These are phyloP conservation scores for Cranoglanis bouderius DNA, from an alignment of 2,113 vertebrate species.

Conservation along the genomic window DNA sequence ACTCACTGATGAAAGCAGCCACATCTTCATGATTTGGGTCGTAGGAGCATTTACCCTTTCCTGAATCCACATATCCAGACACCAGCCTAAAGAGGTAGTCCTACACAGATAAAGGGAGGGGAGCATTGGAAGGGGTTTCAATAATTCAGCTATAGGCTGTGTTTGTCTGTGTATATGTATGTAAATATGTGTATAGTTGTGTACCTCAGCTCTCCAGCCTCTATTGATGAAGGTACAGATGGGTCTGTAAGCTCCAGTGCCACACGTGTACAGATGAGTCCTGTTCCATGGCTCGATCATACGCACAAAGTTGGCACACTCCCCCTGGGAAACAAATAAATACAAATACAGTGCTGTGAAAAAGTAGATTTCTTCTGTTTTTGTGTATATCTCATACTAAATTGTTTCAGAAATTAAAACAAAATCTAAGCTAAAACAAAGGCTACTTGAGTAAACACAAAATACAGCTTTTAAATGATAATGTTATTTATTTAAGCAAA, in stretches of 20 bases:
- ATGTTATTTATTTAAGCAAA: no score
- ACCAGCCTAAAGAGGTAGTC: constrained; percentile 84
- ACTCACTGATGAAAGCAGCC: constrained; percentile 78
- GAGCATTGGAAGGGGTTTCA: constrained; percentile 36
- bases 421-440: no score
- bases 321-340: constrained; percentile 62
- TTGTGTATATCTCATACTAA: no score
- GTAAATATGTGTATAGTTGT: background rate
- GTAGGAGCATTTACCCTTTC: constrained; percentile 83
- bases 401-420: no score
- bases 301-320: constrained; percentile 77
- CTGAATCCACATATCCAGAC: constrained; percentile 76
- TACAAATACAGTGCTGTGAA: background rate
- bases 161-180: background rate
- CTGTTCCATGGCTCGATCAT: constrained; percentile 82
- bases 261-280: constrained; percentile 83
- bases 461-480: no score
- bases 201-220: constrained; percentile 84
- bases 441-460: no score
- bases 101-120: constrained; percentile 59
- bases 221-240: constrained; percentile 81
- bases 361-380: no score
- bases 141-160: background rate
- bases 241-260: constrained; percentile 82
- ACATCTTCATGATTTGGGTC: constrained; percentile 80